Evolutionary conservation across 2,113 vertebrate genomes (phyloP), one percentile per base, ranked within the genome.

Genomic region (Hippocampus mohnikei): DNA sequence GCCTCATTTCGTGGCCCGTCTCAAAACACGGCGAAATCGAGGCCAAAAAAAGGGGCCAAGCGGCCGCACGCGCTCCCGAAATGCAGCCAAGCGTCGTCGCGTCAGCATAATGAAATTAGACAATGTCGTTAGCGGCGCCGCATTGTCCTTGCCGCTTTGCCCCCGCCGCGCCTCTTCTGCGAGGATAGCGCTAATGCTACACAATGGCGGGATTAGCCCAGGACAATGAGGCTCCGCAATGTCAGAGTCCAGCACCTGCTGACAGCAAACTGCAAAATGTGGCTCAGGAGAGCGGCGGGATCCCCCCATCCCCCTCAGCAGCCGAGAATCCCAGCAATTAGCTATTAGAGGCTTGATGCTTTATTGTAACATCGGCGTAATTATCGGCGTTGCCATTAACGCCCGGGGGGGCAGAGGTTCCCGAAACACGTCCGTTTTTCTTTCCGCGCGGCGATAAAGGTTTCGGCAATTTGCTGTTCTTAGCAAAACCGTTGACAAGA

Each of bases 151-250:
- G 88, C 77, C 89, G 82, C 87, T 81, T 69, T 64, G 67, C 50
- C 72, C 71, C 79, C 50, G 73, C 25, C 73, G 73, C 80, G 77
- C 71, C 7, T 27, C 72, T 78, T 85, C 77, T 1, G 69, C 81
- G n/a, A 84, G 91, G 90, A 90, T 89, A 89, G 82, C 74, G 83
- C 89, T 91, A 88, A 91, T 91, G 87, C 75, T 70, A 86, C 84
- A 91, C 91, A 93, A 92, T 87, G 79, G 85, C 64, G 52, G 84
- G 91, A 93, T 93, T 91, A 92, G 86, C 75, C 42, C 55, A 79
- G 80, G 85, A 91, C 87, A 92, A 90, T 82, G 44, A 71, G 20
- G 79, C 82, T 79, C 81, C 74, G n/a, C 74, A 81, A 86, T 88
- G 87, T 89, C 88, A 88, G 86, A 77, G 76, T 68, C 71, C 75